These are phyloP conservation scores for Drosophila pallidifrons DNA, from an alignment of 1,140 invertebrate species.

Conservation along the genomic window DNA sequence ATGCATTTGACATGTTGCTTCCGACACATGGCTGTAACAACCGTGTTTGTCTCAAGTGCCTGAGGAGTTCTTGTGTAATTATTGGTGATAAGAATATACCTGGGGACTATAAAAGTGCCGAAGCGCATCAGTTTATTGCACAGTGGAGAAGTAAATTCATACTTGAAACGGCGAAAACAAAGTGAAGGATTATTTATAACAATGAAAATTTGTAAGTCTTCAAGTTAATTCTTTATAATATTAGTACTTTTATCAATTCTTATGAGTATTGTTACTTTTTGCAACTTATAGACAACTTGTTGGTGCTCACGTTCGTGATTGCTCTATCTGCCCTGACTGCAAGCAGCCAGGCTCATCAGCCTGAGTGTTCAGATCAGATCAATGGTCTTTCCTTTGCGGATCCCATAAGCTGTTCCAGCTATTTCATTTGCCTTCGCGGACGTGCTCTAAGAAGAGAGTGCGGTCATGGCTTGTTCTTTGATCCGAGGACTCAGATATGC, in stretches of 20 bases:
- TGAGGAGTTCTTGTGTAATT: constrained; percentile 22
- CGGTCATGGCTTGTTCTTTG: constrained; percentile 47
- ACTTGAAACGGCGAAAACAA: constrained; percentile 33
- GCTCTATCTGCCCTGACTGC: constrained; percentile 33
- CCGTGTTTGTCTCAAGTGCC: constrained; percentile 39
- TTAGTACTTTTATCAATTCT: background rate
- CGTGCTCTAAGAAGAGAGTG: constrained; percentile 53
- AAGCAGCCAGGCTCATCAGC: constrained; percentile 21
- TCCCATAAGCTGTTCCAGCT: constrained; percentile 58
- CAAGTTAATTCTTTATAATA: too few relatives aligned
- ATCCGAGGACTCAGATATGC: constrained; percentile 47
- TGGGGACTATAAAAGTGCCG: constrained; percentile 33
- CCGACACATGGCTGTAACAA: constrained; percentile 8
- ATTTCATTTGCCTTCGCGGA: constrained; percentile 59
- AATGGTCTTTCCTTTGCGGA: constrained; percentile 58
- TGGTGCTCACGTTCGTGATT: constrained; percentile 55
- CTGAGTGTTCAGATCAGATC: constrained; percentile 45
- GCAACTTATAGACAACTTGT: constrained; percentile 49
- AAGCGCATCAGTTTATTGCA: background rate
- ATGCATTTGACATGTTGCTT: constrained; percentile 11
- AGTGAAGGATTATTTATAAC: constrained; percentile 28
- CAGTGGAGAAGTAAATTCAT: constrained; percentile 38
- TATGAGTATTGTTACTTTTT: background rate
- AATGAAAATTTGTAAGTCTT: constrained; percentile 54
- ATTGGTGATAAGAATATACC: constrained; percentile 18